Evolutionary conservation across 2,888 invertebrate species (phyloP).

Genomic region (Drosophila setosimentum): DNA sequence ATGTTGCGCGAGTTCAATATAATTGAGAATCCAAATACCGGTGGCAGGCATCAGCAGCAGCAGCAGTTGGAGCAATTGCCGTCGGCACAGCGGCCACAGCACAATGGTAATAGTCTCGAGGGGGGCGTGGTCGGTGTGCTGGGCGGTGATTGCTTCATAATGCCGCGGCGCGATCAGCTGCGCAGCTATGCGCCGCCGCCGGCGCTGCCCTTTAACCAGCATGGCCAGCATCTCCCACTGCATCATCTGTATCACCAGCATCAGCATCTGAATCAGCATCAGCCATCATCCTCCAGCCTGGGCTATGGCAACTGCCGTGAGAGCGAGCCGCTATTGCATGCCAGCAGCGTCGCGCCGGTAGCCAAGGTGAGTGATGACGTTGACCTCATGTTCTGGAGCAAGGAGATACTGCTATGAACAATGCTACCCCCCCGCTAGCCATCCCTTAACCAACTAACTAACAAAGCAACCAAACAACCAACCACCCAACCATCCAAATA

Average conservation of each 20-base stretch:
- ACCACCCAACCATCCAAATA: conserved; percentile 1
- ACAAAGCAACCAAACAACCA: conserved; percentile 2
- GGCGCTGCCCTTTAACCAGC: conserved; percentile 68
- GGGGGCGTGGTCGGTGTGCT: conserved; percentile 51
- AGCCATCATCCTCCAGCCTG: conserved; percentile 73
- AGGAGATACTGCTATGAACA: conserved; percentile 76
- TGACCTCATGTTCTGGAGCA: conserved; percentile 73
- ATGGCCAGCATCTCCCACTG: conserved; percentile 70
- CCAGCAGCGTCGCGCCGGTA: conserved; percentile 83
- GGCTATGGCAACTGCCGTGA: conserved; percentile 85
- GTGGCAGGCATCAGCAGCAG: conserved; percentile 74
- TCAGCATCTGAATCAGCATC: conserved; percentile 53
- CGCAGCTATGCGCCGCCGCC: conserved; percentile 63
- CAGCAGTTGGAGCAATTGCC: conserved; percentile 64
- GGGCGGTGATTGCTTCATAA: conserved; percentile 66
- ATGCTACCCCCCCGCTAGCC: background rate
- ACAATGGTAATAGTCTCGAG: conserved; percentile 45
- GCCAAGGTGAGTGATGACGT: conserved; percentile 84
- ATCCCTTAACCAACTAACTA: background rate
- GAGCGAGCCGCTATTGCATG: conserved; percentile 85
- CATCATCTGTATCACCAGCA: conserved; percentile 64
- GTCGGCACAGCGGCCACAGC: conserved; percentile 35
- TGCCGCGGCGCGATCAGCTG: conserved; percentile 66
- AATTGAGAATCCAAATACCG: conserved; percentile 85
- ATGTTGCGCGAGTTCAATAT: conserved; percentile 86